Percentiles rank a stretch among this genome's conserved stretches.
These are phyloP conservation scores for Candidula unifasciata DNA, from an alignment of 2,888 invertebrate genomes.

Conservation along the genomic window DNA sequence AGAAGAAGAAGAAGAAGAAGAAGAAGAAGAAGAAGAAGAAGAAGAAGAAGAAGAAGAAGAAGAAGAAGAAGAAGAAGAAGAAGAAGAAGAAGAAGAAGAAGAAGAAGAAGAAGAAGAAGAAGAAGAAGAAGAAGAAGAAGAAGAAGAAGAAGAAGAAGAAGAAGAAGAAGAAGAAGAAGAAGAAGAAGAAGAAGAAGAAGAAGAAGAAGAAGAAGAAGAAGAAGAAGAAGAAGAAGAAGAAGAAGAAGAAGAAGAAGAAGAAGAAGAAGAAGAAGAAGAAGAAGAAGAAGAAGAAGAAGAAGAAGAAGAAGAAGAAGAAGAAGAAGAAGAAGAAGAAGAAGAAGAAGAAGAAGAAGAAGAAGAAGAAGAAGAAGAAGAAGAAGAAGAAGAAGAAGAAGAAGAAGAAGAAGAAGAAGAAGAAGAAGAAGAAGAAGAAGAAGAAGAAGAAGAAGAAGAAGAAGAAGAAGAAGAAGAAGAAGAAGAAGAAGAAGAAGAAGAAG, in stretches of 20 bases:
- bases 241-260: too few relatives aligned
- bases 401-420: neutral
- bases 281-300: neutral
- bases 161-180: too few relatives aligned
- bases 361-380: neutral
- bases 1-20: constrained; percentile 1
- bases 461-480: too few relatives aligned
- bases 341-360: neutral
- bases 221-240: too few relatives aligned
- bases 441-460: constrained; percentile 10
- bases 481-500: too few relatives aligned
- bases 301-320: neutral
- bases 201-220: too few relatives aligned
- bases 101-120: too few relatives aligned
- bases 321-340: constrained; percentile 25
- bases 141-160: too few relatives aligned
- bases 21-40: neutral
- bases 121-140: too few relatives aligned
- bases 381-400: neutral
- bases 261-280: neutral
- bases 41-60: neutral
- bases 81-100: too few relatives aligned
- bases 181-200: too few relatives aligned
- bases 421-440: constrained; percentile 25
- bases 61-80: too few relatives aligned